Evolutionary conservation across 2,888 invertebrate species (phyloP).

Genomic region (Dolomedes plantarius): DNA sequence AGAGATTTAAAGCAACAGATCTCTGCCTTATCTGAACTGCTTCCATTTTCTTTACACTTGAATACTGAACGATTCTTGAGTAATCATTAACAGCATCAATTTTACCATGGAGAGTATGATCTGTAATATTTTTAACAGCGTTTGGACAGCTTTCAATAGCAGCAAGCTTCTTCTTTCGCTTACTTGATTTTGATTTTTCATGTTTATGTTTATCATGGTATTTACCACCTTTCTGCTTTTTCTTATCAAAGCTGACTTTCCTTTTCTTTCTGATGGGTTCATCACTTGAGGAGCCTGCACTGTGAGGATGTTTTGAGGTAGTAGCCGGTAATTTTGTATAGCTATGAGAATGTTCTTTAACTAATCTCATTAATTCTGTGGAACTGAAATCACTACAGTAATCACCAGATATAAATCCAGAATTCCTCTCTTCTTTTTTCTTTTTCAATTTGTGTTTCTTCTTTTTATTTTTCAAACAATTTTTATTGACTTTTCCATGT

Average conservation of each 20-base stretch:
- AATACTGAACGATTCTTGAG: slow-evolving; percentile 54
- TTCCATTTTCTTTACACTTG: slow-evolving; percentile 68
- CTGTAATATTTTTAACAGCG: background rate
- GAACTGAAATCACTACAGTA: slow-evolving; percentile 69
- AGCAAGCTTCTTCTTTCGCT: slow-evolving; percentile 58
- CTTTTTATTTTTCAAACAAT: slow-evolving; percentile 53
- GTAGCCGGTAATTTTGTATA: slow-evolving; percentile 55
- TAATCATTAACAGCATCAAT: slow-evolving; percentile 50
- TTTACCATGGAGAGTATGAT: slow-evolving; percentile 24
- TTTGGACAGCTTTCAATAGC: slow-evolving; percentile 28
- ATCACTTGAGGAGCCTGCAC: slow-evolving; percentile 20
- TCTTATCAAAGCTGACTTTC: slow-evolving; percentile 58
- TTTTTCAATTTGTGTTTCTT: slow-evolving; percentile 65
- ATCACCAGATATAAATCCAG: slow-evolving; percentile 59
- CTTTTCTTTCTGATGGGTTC: slow-evolving; percentile 57
- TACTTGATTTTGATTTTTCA: slow-evolving; percentile 56
- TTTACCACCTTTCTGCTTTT: slow-evolving; percentile 37
- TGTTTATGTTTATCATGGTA: slow-evolving; percentile 62
- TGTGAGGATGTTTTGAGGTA: slow-evolving; percentile 58
- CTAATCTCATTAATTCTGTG: slow-evolving; percentile 55
- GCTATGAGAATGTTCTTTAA: slow-evolving; percentile 63
- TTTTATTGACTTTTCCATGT: slow-evolving; percentile 41
- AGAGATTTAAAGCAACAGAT: slow-evolving; percentile 53
- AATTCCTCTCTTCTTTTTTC: slow-evolving; percentile 59
- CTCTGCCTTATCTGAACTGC: slow-evolving; percentile 63